phyloP scores from a whole-genome alignment of 1,140 invertebrate genomes.

The Psix sp. region DNA sequence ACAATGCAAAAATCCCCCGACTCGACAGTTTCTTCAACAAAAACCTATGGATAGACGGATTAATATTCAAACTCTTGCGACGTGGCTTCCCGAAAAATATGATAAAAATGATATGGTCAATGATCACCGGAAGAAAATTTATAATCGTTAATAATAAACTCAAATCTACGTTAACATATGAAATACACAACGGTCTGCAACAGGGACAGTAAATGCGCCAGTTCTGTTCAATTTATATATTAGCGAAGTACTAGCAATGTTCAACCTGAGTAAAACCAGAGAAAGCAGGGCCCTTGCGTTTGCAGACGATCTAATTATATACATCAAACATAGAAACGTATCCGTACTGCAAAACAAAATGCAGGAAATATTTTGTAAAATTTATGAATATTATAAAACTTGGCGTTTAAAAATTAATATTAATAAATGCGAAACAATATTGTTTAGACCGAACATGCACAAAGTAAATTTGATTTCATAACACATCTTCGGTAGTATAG shows the following conservation, averaged over 20 bases:
- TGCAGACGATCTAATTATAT: slow-evolving; percentile 23
- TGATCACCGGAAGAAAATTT: neutral
- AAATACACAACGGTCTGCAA: slow-evolving; percentile 7
- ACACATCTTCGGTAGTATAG: no score
- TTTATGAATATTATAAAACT: slow-evolving; percentile 18
- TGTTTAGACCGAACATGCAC: no score
- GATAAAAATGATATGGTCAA: neutral
- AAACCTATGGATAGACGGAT: neutral
- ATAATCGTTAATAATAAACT: neutral
- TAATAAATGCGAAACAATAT: slow-evolving; percentile 24
- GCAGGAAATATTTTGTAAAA: slow-evolving; percentile 4
- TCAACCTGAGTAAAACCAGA: neutral
- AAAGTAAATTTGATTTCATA: no score
- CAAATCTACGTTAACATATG: neutral
- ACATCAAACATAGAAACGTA: neutral
- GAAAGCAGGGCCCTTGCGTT: neutral
- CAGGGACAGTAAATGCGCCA: slow-evolving; percentile 9
- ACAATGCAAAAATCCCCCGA: no score
- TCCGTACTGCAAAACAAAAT: neutral
- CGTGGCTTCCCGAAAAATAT: neutral
- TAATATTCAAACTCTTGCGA: neutral
- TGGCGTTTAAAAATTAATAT: slow-evolving; percentile 14
- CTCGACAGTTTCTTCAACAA: no score
- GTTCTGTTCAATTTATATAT: slow-evolving; percentile 5
- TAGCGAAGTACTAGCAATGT: neutral